These are phyloP conservation scores for Callitettix versicolor DNA, from an alignment of 1,140 invertebrate species.

Conservation along the genomic window DNA sequence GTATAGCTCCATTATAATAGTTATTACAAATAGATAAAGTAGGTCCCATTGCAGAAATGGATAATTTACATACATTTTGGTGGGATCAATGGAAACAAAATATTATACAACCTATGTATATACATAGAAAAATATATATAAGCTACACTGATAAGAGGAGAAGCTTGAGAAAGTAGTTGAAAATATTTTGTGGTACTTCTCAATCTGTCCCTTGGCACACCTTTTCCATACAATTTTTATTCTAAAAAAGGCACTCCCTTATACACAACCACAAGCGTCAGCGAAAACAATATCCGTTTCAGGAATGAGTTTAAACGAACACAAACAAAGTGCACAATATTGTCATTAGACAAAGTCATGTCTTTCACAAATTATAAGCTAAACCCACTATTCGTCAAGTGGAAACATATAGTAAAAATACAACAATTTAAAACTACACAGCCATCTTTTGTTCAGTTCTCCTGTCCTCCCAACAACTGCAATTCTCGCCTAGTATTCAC, in stretches of 20 bases:
- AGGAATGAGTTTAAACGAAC: too few relatives aligned
- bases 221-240: too few relatives aligned
- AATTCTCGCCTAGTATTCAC: not conserved
- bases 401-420: not conserved
- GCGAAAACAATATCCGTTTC: too few relatives aligned
- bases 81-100: conserved; percentile 1
- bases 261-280: too few relatives aligned
- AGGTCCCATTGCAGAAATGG: not conserved
- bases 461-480: not conserved
- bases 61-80: not conserved
- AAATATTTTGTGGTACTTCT: too few relatives aligned
- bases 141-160: too few relatives aligned
- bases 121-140: too few relatives aligned
- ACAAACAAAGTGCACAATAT: not conserved
- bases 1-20: conserved; percentile 3
- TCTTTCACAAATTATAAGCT: not conserved
- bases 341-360: not conserved
- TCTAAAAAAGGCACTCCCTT: too few relatives aligned
- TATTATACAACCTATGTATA: not conserved
- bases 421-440: conserved; percentile 9
- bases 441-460: conserved; percentile 11
- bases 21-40: not conserved
- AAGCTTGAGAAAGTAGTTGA: too few relatives aligned
- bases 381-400: not conserved
- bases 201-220: too few relatives aligned